Conservation (phyloP, 2,113 vertebrate species). For the Labrus mixtus region DNA sequence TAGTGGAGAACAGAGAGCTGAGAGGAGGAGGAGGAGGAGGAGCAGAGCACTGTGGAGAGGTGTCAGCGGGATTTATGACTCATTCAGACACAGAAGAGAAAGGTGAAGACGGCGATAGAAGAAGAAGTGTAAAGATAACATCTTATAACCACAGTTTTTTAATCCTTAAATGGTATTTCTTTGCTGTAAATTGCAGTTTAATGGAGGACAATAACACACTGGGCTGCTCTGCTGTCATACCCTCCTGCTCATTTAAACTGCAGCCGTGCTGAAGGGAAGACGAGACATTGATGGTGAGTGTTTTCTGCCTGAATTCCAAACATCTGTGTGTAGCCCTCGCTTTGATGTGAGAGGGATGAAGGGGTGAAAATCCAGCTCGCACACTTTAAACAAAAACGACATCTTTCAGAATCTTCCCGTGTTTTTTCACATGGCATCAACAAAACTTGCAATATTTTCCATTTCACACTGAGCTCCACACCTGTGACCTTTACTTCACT, state of each 20-base stretch:
- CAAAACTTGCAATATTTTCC: constrained; percentile 14
- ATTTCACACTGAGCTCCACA: background rate
- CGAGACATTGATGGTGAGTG: constrained; percentile 53
- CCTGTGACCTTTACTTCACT: constrained; percentile 24
- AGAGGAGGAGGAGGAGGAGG: background rate
- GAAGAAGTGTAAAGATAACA: background rate
- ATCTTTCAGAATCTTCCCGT: too few relatives aligned
- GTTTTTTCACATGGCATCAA: too few relatives aligned
- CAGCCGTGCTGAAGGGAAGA: constrained; percentile 24
- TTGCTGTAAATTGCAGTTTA: background rate
- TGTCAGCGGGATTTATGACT: constrained; percentile 15
- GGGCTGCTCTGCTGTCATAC: background rate
- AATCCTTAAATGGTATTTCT: background rate
- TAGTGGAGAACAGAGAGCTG: background rate
- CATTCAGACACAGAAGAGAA: constrained; percentile 7
- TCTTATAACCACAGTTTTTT: background rate
- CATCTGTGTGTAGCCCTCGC: constrained; percentile 12
- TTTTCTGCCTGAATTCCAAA: constrained; percentile 31
- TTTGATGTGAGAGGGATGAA: too few relatives aligned
- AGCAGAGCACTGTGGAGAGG: background rate
- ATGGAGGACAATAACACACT: constrained; percentile 6
- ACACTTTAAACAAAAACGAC: background rate
- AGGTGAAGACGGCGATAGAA: constrained; percentile 24
- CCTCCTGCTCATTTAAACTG: background rate
- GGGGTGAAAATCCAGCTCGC: background rate